Percentiles rank a stretch among this genome's conserved stretches.
Evolutionary conservation across 2,888 invertebrate species (phyloP).

Genomic region (Caenorhabditis imperialis): DNA sequence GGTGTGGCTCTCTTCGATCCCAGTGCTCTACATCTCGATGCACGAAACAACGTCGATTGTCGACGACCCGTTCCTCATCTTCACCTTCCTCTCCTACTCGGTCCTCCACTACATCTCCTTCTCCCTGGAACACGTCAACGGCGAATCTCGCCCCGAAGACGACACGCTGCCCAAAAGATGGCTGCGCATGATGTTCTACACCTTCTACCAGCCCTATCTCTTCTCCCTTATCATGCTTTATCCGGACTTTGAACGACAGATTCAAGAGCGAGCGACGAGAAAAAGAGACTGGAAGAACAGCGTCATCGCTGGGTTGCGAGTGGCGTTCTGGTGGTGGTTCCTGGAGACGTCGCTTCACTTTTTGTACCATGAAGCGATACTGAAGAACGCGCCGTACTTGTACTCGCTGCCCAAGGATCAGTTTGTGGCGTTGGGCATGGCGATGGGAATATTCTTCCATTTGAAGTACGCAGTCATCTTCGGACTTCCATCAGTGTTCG

Average conservation of each 20-base stretch:
- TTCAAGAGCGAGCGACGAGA: conserved; percentile 55
- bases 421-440: conserved; percentile 77
- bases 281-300: conserved; percentile 62
- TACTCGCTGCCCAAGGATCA: conserved; percentile 72
- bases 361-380: conserved; percentile 79
- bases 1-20: conserved; percentile 75
- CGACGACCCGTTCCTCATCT: conserved; percentile 74
- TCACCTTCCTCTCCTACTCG: conserved; percentile 78
- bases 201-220: conserved; percentile 79
- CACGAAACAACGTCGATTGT: conserved; percentile 64
- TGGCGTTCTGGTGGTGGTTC: conserved; percentile 79
- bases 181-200: conserved; percentile 78
- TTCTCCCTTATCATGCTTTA: conserved; percentile 79
- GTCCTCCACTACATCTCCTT: conserved; percentile 79
- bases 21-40: conserved; percentile 74
- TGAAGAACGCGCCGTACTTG: conserved; percentile 60
- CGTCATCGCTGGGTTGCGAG: conserved; percentile 65
- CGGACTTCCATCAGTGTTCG: conserved; percentile 79
- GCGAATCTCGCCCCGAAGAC: conserved; percentile 57
- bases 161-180: conserved; percentile 52
- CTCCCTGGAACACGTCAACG: conserved; percentile 69
- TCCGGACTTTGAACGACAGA: conserved; percentile 75
- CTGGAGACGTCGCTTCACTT: conserved; percentile 78
- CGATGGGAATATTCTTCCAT: conserved; percentile 80
- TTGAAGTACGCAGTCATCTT: conserved; percentile 80